These are phyloP conservation scores for Channa maculata DNA, from an alignment of 2,113 vertebrate species.

Conservation along the genomic window DNA sequence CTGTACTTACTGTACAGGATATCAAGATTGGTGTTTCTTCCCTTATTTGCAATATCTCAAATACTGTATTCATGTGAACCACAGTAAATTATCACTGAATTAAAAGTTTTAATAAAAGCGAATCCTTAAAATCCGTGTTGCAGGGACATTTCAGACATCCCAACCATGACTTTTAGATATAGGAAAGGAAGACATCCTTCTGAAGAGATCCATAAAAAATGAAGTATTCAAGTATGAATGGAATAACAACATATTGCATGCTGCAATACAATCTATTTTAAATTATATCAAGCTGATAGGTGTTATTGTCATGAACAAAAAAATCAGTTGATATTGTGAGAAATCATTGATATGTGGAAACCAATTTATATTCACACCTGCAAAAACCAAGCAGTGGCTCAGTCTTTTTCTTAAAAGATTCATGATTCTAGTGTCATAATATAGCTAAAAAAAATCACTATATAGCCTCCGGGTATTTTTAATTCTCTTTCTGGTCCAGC, in stretches of 20 bases:
- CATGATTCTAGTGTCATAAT: not conserved
- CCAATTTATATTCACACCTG: not conserved
- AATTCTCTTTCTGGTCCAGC: not conserved
- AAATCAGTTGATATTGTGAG: not conserved
- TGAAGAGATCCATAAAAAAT: constrained; percentile 58
- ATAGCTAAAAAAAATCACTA: not conserved
- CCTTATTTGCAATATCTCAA: too few relatives aligned
- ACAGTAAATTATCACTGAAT: too few relatives aligned
- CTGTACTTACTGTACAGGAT: too few relatives aligned
- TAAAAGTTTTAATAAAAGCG: too few relatives aligned
- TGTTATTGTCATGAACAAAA: too few relatives aligned
- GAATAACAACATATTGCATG: constrained; percentile 29
- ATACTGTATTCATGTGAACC: too few relatives aligned
- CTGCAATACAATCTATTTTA: not conserved
- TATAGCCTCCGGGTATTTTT: not conserved
- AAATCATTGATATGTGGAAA: not conserved
- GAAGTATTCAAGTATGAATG: constrained; percentile 44
- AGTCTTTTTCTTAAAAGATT: not conserved
- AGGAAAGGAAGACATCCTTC: constrained; percentile 47
- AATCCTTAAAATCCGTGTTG: not conserved
- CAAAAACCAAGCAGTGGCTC: not conserved
- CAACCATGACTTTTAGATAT: constrained; percentile 44
- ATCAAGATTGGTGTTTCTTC: too few relatives aligned
- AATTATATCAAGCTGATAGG: too few relatives aligned
- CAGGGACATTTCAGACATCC: constrained; percentile 39